Percentiles rank a stretch among this genome's conserved stretches.
These are phyloP conservation scores for Ooceraea biroi DNA, from an alignment of 1,140 invertebrate species.

Conservation along the genomic window DNA sequence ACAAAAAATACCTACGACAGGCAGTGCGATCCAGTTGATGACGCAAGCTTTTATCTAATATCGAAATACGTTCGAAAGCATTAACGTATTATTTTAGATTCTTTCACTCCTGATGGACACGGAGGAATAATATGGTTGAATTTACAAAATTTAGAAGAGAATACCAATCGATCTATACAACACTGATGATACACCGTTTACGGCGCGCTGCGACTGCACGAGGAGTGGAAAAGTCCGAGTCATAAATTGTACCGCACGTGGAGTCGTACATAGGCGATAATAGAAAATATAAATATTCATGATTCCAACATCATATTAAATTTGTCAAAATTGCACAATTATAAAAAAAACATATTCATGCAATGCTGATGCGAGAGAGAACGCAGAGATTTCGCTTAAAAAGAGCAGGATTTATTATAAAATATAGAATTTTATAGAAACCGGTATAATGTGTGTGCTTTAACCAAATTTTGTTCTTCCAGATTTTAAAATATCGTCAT, in stretches of 20 bases:
- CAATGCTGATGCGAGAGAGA: background rate
- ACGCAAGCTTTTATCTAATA: background rate
- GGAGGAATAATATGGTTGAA: too few relatives aligned
- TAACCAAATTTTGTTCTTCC: too few relatives aligned
- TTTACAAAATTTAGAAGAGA: too few relatives aligned
- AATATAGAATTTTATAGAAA: too few relatives aligned
- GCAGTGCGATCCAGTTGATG: constrained; percentile 5
- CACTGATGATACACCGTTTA: too few relatives aligned
- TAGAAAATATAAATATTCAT: constrained; percentile 22
- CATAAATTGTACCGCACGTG: background rate
- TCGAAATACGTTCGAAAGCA: too few relatives aligned
- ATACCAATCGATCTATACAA: too few relatives aligned
- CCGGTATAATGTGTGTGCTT: background rate
- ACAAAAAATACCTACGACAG: constrained; percentile 1
- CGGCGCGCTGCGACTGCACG: too few relatives aligned
- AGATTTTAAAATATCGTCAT: too few relatives aligned
- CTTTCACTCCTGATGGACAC: too few relatives aligned
- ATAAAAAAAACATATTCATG: constrained; percentile 44
- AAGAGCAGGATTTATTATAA: too few relatives aligned
- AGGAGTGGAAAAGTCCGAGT: background rate
- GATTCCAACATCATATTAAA: background rate
- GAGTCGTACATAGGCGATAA: background rate
- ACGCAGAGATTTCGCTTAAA: constrained; percentile 14
- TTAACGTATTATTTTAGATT: too few relatives aligned
- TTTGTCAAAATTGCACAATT: constrained; percentile 67